Evolutionary conservation across 2,113 vertebrate genomes (phyloP).

Genomic region (Osmerus eperlanus): DNA sequence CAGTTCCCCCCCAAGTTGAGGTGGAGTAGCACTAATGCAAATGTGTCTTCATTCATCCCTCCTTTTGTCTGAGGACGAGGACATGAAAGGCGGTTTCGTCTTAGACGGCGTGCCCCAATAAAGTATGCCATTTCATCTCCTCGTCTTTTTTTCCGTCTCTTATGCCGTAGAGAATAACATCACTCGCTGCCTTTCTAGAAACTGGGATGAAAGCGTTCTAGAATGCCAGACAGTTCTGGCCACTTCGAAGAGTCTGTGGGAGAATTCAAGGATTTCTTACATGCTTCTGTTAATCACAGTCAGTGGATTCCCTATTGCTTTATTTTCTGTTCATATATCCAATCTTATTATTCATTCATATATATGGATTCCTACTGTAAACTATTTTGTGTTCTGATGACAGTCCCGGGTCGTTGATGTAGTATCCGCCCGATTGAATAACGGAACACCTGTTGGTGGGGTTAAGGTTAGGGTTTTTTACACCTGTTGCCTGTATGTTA

Average conservation of each 20-base stretch:
- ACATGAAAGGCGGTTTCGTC: slow-evolving; percentile 29
- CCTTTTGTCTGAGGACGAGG: slow-evolving; percentile 27
- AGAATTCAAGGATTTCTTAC: no score
- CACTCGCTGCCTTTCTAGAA: slow-evolving; percentile 11
- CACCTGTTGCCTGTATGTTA: no score
- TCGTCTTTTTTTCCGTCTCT: slow-evolving; percentile 1
- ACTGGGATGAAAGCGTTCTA: slow-evolving; percentile 28
- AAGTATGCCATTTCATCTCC: background rate
- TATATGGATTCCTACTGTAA: slow-evolving; percentile 8
- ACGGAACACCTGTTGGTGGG: no score
- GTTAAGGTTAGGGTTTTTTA: no score
- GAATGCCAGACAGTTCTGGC: slow-evolving; percentile 23
- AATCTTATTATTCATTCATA: slow-evolving; percentile 3
- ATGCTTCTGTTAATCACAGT: background rate
- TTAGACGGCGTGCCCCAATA: slow-evolving; percentile 17
- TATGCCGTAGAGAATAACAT: background rate
- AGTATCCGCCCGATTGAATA: no score
- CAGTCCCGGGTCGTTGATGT: no score
- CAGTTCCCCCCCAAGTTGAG: slow-evolving; percentile 24
- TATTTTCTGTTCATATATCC: slow-evolving; percentile 6
- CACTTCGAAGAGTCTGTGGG: slow-evolving; percentile 36
- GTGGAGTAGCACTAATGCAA: slow-evolving; percentile 37
- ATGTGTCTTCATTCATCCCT: slow-evolving; percentile 32
- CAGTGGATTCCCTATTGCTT: background rate
- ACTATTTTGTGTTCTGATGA: no score